Conservation (phyloP, 2,797 vertebrate genomes). For the Lepilemur ruficaudatus region DNA sequence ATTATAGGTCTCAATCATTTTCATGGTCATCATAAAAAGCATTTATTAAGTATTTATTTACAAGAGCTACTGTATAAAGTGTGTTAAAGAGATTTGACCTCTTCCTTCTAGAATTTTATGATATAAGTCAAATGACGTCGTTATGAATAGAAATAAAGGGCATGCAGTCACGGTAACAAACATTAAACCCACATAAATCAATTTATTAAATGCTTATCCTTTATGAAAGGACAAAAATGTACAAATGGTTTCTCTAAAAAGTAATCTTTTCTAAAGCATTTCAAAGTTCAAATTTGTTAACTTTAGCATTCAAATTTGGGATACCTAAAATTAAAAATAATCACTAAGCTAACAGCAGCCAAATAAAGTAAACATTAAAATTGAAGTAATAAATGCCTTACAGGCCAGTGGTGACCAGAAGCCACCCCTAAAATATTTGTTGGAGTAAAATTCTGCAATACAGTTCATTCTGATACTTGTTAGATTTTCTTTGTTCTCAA, state of each 20-base stretch:
- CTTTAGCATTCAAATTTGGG: neutral
- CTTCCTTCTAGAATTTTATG: neutral
- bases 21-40: neutral
- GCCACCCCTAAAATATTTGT: neutral
- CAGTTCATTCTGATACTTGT: neutral
- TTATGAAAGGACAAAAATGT: neutral
- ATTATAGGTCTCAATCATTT: neutral
- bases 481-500: neutral
- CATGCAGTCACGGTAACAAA: neutral
- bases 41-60: conserved; percentile 32
- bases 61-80: neutral
- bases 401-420: neutral
- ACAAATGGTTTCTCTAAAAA: neutral
- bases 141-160: neutral
- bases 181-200: neutral
- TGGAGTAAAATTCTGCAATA: neutral
- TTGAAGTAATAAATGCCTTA: neutral
- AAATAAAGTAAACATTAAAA: conserved; percentile 39
- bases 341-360: neutral
- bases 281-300: conserved; percentile 20
- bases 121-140: neutral
- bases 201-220: neutral
- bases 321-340: neutral
- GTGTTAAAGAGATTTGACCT: neutral
- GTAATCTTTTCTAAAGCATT: neutral